Percentiles rank a stretch among this genome's conserved stretches.
phyloP scores from a whole-genome alignment of 2,113 vertebrate genomes.

The Tinamus guttatus region DNA sequence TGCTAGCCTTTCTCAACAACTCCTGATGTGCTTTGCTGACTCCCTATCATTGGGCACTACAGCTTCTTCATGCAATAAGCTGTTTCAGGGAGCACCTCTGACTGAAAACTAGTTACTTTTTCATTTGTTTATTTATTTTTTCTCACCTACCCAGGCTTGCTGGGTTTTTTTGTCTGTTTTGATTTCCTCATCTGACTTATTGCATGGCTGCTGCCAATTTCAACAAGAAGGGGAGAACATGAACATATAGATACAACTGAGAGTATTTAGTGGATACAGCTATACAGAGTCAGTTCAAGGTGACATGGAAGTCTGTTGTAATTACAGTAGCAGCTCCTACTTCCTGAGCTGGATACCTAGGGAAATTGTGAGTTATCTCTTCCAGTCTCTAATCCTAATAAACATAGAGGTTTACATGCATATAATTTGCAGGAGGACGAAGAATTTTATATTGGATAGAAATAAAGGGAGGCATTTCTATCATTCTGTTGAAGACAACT shows the following conservation, averaged over 20 bases:
- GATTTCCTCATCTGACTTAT: not conserved
- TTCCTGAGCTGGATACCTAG: not conserved
- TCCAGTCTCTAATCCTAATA: not conserved
- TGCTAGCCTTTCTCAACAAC: not conserved
- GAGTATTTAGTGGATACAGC: not conserved
- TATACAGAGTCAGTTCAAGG: fast-evolving
- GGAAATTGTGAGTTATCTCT: no score
- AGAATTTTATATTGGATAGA: not conserved
- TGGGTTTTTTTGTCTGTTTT: not conserved
- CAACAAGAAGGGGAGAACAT: not conserved
- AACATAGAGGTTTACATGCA: not conserved
- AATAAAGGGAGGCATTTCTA: not conserved
- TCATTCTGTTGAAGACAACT: not conserved
- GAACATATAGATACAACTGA: not conserved
- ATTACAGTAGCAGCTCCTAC: not conserved
- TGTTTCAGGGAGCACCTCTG: not conserved
- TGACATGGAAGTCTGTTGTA: not conserved
- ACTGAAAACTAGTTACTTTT: not conserved
- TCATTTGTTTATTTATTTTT: not conserved
- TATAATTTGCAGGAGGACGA: not conserved
- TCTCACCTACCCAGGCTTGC: not conserved
- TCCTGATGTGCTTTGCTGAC: fast-evolving
- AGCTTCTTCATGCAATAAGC: not conserved
- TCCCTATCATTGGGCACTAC: not conserved
- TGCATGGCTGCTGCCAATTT: not conserved